Evolutionary conservation across 1,140 invertebrate species (phyloP).

Genomic region (Papilio machaon): DNA sequence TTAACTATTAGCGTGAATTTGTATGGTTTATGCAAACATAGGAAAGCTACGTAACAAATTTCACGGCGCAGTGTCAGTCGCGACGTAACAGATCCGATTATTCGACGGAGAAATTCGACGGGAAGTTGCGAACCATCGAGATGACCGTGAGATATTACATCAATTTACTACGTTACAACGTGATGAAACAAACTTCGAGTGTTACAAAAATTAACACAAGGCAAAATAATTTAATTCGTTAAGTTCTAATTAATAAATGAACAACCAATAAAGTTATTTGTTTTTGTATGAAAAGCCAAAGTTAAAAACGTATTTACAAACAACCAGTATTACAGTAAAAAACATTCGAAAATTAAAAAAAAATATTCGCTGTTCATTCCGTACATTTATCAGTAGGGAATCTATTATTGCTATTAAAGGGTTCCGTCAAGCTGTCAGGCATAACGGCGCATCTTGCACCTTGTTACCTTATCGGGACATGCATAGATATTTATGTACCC

Average conservation of each 20-base stretch:
- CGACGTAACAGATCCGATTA: constrained; percentile 14
- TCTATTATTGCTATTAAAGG: constrained; percentile 12
- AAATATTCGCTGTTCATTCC: background rate
- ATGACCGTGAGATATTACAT: background rate
- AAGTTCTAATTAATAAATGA: background rate
- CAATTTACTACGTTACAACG: background rate
- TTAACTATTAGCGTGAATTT: background rate
- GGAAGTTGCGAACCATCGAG: background rate
- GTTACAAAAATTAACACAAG: background rate
- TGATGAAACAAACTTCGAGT: background rate
- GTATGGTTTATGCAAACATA: constrained; percentile 9
- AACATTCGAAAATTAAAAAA: background rate
- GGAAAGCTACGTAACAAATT: constrained; percentile 16
- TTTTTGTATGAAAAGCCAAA: background rate
- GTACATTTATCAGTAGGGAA: background rate
- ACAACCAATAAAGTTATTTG: background rate
- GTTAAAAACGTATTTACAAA: background rate
- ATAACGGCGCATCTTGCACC: constrained; percentile 20
- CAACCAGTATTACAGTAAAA: background rate
- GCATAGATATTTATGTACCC: constrained; percentile 19
- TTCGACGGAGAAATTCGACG: background rate
- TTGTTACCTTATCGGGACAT: constrained; percentile 17
- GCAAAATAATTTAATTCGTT: background rate
- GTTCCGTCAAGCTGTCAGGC: background rate
- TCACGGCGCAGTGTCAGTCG: background rate